Base-by-base conservation (phyloP, 2,888 invertebrate genomes). In the Stegophylla sp. region DNA sequence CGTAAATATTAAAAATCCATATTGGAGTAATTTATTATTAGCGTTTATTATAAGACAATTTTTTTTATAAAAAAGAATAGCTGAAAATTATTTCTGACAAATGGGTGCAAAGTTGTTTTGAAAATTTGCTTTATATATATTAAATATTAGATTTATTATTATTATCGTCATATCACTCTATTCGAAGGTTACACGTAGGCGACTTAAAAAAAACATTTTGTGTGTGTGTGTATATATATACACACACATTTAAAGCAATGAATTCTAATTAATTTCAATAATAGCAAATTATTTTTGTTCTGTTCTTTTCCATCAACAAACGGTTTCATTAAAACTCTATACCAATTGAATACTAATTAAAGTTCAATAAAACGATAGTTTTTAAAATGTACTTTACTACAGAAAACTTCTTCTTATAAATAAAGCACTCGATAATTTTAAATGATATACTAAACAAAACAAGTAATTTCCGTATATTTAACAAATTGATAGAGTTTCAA, bases 351-450 rank as follows among this genome's bases (percentile, higher is more conserved):
- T 12, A 23, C 15, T 20, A 63, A 74, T 74, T 74, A 48, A 51
- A 74, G 45, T 74, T 51, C 28, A 20, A 63, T 51, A 63, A 48
- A 63, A n/a, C n/a, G n/a, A n/a, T n/a, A 74, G 61, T 74, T 74
- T 48, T 34, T n/a, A 13, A 59, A 45, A 59, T 17, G 51, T 17
- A 28, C 3, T 23, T n/a, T 43, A 34, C 17, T n/a, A 43, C 0
- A 15, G 43, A 3, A 20, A 73, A 59, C 41, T 59, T 59, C 59
- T 43, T 17, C n/a, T 26, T 53, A 41, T 41, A 69, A 28, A 71
- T 41, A 53, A 71, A 69, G 20, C 20, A 12, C 20, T n/a, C 20
- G 3, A 74, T 74, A 48, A 48, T 63, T 63, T 63, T 28, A 20
- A 15, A 23, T 10, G 5, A 63, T 43, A n/a, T 53, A n/a, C n/a